Percentiles rank a stretch among this genome's conserved stretches.
Conservation (phyloP, 2,797 vertebrate species). For the Staurois parvus region DNA sequence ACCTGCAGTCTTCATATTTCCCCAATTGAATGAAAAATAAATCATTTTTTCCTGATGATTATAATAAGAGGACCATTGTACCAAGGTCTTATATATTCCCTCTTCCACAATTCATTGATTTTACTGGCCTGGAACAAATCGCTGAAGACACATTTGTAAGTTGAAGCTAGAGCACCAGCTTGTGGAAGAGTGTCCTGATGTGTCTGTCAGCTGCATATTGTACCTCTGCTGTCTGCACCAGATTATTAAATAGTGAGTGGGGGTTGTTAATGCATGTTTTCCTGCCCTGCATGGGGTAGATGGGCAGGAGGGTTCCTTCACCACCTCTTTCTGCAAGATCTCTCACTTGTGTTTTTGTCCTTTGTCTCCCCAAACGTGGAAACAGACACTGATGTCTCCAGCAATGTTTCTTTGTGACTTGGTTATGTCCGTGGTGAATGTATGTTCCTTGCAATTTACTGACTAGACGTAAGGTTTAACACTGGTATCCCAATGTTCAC, state of each 20-base stretch:
- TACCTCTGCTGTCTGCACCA: background rate
- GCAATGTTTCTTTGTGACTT: background rate
- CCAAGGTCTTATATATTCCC: no score
- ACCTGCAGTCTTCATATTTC: no score
- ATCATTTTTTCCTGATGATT: no score
- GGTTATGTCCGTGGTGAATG: background rate
- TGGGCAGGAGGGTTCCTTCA: background rate
- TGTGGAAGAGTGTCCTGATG: background rate
- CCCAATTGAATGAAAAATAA: no score
- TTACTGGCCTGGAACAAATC: no score
- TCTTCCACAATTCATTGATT: no score
- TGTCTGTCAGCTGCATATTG: background rate
- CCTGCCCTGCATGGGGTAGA: background rate
- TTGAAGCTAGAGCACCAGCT: background rate
- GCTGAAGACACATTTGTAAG: no score
- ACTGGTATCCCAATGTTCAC: background rate
- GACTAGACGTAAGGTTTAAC: background rate
- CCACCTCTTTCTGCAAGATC: background rate
- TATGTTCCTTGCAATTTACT: background rate
- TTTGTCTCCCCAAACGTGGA: background rate
- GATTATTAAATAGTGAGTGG: background rate
- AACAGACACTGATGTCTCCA: background rate
- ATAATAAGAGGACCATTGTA: no score
- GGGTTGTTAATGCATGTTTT: background rate
- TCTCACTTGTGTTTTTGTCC: background rate